Conservation (phyloP, 2,797 vertebrate genomes). For the Champsocephalus esox region DNA sequence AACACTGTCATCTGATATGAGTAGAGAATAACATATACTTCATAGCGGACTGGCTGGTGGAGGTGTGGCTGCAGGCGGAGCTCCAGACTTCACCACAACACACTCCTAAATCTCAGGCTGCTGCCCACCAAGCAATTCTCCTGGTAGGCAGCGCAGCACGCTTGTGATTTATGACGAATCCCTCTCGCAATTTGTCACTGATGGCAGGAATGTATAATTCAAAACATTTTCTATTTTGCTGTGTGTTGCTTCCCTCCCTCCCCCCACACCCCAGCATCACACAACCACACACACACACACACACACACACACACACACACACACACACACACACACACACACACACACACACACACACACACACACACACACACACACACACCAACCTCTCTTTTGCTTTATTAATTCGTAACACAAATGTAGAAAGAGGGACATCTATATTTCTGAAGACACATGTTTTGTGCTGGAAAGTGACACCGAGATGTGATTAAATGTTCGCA, state of each 20-base stretch:
- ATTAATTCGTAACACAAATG: slow-evolving; percentile 56
- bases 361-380: not conserved
- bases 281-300: no score
- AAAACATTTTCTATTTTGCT: slow-evolving; percentile 80
- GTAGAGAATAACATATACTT: slow-evolving; percentile 38
- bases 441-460: slow-evolving; percentile 21
- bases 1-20: slow-evolving; percentile 17
- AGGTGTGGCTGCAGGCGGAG: slow-evolving; percentile 57
- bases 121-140: slow-evolving; percentile 80
- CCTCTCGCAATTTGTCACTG: slow-evolving; percentile 82
- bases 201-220: slow-evolving; percentile 82
- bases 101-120: slow-evolving; percentile 80
- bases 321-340: slow-evolving; percentile 5
- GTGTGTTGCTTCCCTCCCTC: slow-evolving; percentile 48
- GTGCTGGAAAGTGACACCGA: slow-evolving; percentile 2
- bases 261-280: no score
- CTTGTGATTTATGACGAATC: slow-evolving; percentile 83
- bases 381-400: slow-evolving; percentile 22
- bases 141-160: slow-evolving; percentile 70
- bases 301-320: not conserved
- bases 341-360: not conserved
- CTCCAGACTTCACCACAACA: slow-evolving; percentile 60
- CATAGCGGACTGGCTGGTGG: slow-evolving; percentile 35
- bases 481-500: not conserved
- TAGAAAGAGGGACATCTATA: slow-evolving; percentile 12